These are phyloP conservation scores for Dysidea cf. avara DNA, from an alignment of 37 sponge, comb jelly and placozoan species.

Conservation along the genomic window DNA sequence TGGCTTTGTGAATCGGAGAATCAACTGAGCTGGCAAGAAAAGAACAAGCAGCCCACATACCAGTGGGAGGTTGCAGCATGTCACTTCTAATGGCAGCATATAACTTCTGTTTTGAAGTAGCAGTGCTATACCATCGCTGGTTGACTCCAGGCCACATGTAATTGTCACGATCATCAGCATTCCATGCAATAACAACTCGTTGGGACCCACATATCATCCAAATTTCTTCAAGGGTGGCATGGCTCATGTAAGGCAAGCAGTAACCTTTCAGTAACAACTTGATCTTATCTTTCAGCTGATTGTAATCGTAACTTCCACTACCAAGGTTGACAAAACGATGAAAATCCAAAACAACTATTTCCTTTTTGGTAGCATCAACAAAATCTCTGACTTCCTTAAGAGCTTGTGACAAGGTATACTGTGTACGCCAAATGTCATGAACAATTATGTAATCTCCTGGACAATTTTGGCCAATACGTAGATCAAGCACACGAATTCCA, in stretches of 20 bases:
- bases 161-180: neutral
- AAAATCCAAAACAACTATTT: conserved; percentile 36
- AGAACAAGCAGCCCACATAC: conserved; percentile 18
- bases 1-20: conserved; percentile 4
- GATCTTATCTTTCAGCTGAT: conserved; percentile 9
- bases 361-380: conserved; percentile 3
- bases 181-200: conserved; percentile 33
- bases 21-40: neutral
- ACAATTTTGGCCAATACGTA: conserved; percentile 11
- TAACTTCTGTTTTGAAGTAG: neutral
- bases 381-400: conserved; percentile 17
- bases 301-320: neutral
- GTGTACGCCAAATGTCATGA: conserved; percentile 19
- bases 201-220: neutral
- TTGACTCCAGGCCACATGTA: conserved; percentile 34
- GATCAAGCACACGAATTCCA: conserved; percentile 26
- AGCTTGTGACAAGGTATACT: conserved; percentile 16
- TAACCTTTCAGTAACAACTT: conserved; percentile 3
- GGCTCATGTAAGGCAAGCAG: neutral
- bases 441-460: conserved; percentile 11
- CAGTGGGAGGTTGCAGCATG: neutral
- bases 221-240: conserved; percentile 2
- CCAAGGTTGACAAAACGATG: conserved; percentile 18
- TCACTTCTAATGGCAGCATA: neutral
- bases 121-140: conserved; percentile 15